These are phyloP conservation scores for Momotus momota DNA, from an alignment of 2,797 vertebrate species.

Conservation along the genomic window DNA sequence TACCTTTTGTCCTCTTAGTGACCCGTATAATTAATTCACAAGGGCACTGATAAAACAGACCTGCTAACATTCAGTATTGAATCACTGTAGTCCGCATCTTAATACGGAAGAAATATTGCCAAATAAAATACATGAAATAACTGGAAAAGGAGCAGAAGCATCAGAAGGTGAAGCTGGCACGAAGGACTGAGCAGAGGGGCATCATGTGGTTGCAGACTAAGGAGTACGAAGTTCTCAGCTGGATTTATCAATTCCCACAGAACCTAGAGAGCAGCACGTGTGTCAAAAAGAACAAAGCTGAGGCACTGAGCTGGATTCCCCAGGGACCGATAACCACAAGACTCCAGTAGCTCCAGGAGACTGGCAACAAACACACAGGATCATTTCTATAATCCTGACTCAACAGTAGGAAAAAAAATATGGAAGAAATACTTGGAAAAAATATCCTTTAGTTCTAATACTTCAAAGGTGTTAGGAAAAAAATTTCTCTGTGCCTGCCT, in stretches of 20 bases:
- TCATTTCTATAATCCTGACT: neutral
- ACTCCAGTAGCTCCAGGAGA: neutral
- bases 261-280: accelerated
- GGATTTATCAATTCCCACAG: neutral
- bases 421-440: neutral
- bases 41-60: neutral
- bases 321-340: neutral
- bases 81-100: neutral
- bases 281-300: neutral
- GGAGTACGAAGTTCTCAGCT: neutral
- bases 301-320: neutral
- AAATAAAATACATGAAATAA: neutral
- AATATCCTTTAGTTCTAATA: neutral
- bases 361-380: neutral
- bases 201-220: neutral
- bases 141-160: neutral
- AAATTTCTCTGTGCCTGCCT: neutral
- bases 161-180: neutral
- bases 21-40: neutral
- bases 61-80: neutral
- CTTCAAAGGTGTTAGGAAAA: neutral
- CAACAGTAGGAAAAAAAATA: neutral
- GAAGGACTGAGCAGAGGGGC: neutral
- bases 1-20: neutral
- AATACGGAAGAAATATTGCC: neutral